Base-by-base conservation (phyloP, 1,140 invertebrate species). In the Phymastichus coffea region DNA sequence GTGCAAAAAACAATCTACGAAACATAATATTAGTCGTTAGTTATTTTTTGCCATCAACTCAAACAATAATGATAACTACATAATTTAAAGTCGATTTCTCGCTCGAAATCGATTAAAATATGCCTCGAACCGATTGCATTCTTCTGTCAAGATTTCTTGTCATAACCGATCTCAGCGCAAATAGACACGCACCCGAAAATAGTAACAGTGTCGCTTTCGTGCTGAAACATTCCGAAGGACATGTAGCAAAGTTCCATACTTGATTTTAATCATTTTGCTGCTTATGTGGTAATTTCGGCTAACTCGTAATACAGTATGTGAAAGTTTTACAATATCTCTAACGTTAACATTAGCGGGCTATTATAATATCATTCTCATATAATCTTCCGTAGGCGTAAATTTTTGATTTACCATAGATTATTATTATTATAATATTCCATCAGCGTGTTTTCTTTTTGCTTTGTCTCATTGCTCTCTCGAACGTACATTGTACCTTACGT, bases 401-500 rank as follows among this genome's bases (percentile, higher is more conserved):
- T n/a, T n/a, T n/a, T n/a, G n/a, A n/a, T n/a, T n/a, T n/a, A n/a
- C n/a, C n/a, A n/a, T n/a, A n/a, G n/a, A n/a, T n/a, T n/a, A n/a
- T n/a, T n/a, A n/a, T n/a, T n/a, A n/a, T n/a, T n/a, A n/a, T n/a
- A n/a, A n/a, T n/a, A n/a, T n/a, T n/a, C n/a, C n/a, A n/a, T n/a
- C n/a, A n/a, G n/a, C n/a, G n/a, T n/a, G n/a, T n/a, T n/a, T n/a
- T n/a, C n/a, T n/a, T n/a, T n/a, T 49, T 38, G 15, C 17, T 44
- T 38, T 47, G 26, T n/a, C 30, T 41, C 48, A 26, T 15, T 40
- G 1, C 10, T 3, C n/a, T 22, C 23, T 53, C 1, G 9, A 38
- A 17, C 37, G n/a, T 38, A 55, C 7, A 0, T 44, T 65, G 63
- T 60, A 70, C 61, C 61, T 69, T 67, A 65, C 54, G 55, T 63